These are phyloP conservation scores for Holocentrus rufus DNA, from an alignment of 2,797 vertebrate species.

Conservation along the genomic window DNA sequence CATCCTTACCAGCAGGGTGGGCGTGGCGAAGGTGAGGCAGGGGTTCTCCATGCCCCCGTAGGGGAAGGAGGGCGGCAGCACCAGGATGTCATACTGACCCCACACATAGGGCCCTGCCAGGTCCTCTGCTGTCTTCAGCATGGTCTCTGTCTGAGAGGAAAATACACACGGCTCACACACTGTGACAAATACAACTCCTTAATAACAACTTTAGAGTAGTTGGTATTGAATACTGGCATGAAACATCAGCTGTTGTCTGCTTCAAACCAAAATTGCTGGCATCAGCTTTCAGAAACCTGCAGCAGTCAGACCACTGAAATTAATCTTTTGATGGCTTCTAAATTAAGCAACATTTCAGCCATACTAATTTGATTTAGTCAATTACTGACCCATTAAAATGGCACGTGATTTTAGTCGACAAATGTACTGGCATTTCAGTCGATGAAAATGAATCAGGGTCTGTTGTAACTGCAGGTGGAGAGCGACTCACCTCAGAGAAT, in stretches of 20 bases:
- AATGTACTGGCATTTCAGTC: no score
- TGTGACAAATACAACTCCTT: neutral
- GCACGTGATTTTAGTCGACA: neutral
- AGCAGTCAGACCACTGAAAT: no score
- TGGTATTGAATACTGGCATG: no score
- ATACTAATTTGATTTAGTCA: no score
- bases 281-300: no score
- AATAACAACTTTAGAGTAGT: no score
- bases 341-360: no score
- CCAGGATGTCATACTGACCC: constrained; percentile 94
- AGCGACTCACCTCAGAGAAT: constrained; percentile 90
- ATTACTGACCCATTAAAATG: no score
- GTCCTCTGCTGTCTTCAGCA: constrained; percentile 92
- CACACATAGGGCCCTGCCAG: constrained; percentile 94
- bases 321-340: no score
- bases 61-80: constrained; percentile 95
- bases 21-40: constrained; percentile 95
- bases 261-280: no score
- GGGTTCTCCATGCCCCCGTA: constrained; percentile 99
- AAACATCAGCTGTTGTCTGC: no score
- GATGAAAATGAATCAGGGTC: no score
- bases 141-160: constrained; percentile 88
- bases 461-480: neutral
- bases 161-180: neutral
- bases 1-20: constrained; percentile 89